Evolutionary conservation across 2,113 vertebrate species (phyloP).

Genomic region (Ictalurus punctatus): DNA sequence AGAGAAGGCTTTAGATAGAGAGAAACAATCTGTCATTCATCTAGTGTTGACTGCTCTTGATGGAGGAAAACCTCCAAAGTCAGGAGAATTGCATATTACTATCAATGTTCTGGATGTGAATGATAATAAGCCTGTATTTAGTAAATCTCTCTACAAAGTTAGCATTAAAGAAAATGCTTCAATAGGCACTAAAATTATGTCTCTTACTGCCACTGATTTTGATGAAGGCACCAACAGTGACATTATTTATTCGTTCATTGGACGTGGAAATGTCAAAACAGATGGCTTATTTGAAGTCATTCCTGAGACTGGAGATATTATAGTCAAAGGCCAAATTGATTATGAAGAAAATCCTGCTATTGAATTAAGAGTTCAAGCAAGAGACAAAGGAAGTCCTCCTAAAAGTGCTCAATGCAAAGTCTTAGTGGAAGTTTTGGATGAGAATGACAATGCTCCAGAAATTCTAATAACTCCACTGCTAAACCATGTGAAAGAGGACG

Average conservation of each 20-base stretch:
- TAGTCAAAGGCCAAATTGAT: conserved; percentile 71
- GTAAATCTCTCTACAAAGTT: conserved; percentile 69
- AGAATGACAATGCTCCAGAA: conserved; percentile 83
- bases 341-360: conserved; percentile 73
- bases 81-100: conserved; percentile 64
- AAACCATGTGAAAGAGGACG: conserved; percentile 75
- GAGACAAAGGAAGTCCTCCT: conserved; percentile 69
- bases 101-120: conserved; percentile 72
- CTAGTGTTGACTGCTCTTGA: conserved; percentile 69
- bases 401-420: conserved; percentile 77
- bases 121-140: conserved; percentile 73
- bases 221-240: conserved; percentile 75
- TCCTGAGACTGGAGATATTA: conserved; percentile 60
- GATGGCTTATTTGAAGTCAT: conserved; percentile 62
- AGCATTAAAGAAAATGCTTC: conserved; percentile 65
- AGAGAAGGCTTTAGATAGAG: conserved; percentile 70
- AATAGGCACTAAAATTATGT: conserved; percentile 56
- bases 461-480: conserved; percentile 78
- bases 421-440: conserved; percentile 74
- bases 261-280: conserved; percentile 65
- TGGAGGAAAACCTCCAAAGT: conserved; percentile 70
- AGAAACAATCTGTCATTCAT: conserved; percentile 62
- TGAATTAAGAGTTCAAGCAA: conserved; percentile 77
- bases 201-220: conserved; percentile 67
- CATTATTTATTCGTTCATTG: conserved; percentile 74